These are phyloP conservation scores for Suncus etruscus DNA, from an alignment of 2,113 vertebrate species.

Conservation along the genomic window DNA sequence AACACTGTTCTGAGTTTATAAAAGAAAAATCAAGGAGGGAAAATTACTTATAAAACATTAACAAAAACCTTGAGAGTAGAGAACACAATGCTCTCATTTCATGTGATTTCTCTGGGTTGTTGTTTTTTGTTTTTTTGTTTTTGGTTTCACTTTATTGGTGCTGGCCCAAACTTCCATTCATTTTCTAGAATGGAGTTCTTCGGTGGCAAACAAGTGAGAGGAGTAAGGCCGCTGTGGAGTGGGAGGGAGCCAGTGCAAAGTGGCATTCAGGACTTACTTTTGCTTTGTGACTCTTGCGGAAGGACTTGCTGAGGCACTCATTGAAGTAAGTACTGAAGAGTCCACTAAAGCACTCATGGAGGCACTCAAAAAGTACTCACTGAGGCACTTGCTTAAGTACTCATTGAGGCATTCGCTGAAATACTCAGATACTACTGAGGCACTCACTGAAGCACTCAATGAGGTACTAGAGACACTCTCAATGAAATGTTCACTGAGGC, in stretches of 20 bases:
- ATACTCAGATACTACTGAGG: too few relatives aligned
- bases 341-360: too few relatives aligned
- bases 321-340: too few relatives aligned
- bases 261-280: not conserved
- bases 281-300: too few relatives aligned
- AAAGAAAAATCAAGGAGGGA: constrained; percentile 83
- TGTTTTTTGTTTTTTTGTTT: constrained; percentile 43
- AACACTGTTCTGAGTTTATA: constrained; percentile 86
- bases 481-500: too few relatives aligned
- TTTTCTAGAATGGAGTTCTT: not conserved
- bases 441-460: too few relatives aligned
- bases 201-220: too few relatives aligned
- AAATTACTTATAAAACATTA: constrained; percentile 85
- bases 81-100: constrained; percentile 70
- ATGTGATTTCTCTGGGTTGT: not conserved
- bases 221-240: constrained; percentile 81
- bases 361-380: too few relatives aligned
- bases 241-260: not conserved
- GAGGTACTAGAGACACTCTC: too few relatives aligned
- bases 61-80: constrained; percentile 81
- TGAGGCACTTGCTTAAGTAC: too few relatives aligned
- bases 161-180: constrained; percentile 67
- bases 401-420: too few relatives aligned
- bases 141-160: constrained; percentile 79
- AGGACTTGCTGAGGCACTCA: too few relatives aligned